These are phyloP conservation scores for Littorina saxatilis DNA, from an alignment of 1,140 invertebrate species.

Conservation along the genomic window DNA sequence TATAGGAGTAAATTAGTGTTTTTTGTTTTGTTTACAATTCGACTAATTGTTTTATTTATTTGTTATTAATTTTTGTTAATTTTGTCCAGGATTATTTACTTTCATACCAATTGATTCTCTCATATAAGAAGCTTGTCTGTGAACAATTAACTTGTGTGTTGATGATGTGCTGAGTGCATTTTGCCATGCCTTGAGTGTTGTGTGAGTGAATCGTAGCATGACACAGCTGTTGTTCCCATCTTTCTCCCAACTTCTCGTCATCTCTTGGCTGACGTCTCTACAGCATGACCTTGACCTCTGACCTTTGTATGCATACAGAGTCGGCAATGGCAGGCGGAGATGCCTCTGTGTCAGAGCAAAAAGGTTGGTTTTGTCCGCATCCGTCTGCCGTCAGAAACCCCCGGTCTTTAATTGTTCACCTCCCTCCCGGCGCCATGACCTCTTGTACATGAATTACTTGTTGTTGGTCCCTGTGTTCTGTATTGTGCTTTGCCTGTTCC, in stretches of 20 bases:
- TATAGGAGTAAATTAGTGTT: too few relatives aligned
- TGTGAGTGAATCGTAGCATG: slow-evolving; percentile 11
- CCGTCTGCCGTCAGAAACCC: not conserved
- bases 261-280: slow-evolving; percentile 20
- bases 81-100: too few relatives aligned
- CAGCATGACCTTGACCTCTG: slow-evolving; percentile 37
- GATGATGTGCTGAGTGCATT: slow-evolving; percentile 28
- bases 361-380: slow-evolving; percentile 30
- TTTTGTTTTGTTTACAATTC: too few relatives aligned
- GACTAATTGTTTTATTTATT: too few relatives aligned
- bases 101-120: too few relatives aligned
- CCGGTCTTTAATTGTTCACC: too few relatives aligned
- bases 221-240: not conserved
- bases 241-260: not conserved
- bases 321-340: slow-evolving; percentile 36
- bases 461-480: not conserved
- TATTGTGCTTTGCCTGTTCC: not conserved
- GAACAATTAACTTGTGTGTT: too few relatives aligned
- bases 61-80: too few relatives aligned
- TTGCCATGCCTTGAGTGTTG: slow-evolving; percentile 9
- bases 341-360: slow-evolving; percentile 9
- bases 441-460: too few relatives aligned
- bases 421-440: too few relatives aligned
- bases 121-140: too few relatives aligned
- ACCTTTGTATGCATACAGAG: slow-evolving; percentile 33